phyloP scores from a whole-genome alignment of 2,888 invertebrate genomes.

The Amblyteles armatorius region DNA sequence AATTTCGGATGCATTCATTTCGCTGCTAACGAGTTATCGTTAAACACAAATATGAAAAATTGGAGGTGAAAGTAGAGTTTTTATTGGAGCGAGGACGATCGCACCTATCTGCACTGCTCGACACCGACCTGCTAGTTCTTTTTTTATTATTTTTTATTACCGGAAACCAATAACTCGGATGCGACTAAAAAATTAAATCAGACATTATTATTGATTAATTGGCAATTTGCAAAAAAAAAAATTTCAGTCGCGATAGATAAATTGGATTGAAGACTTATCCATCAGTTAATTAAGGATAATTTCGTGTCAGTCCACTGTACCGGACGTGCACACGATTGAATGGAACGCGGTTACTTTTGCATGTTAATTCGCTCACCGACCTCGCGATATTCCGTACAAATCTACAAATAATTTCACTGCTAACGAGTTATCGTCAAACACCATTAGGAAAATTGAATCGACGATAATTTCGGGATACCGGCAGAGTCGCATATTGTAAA shows the following conservation, averaged over 20 bases:
- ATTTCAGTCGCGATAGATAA: neutral
- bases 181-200: neutral
- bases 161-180: neutral
- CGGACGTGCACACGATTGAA: neutral
- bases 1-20: neutral
- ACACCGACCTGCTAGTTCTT: constrained; percentile 33
- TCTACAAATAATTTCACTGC: constrained; percentile 18
- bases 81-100: neutral
- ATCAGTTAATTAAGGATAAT: constrained; percentile 1
- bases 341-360: neutral
- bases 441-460: constrained; percentile 31
- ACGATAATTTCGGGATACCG: constrained; percentile 6
- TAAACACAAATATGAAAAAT: neutral
- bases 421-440: constrained; percentile 25
- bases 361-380: neutral
- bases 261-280: neutral
- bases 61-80: neutral
- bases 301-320: neutral
- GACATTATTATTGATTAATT: neutral
- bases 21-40: constrained; percentile 17
- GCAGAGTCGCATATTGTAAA: constrained; percentile 9
- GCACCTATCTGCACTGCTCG: constrained; percentile 18
- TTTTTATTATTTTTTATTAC: neutral
- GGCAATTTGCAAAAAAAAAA: neutral
- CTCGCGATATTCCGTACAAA: neutral